phyloP scores from a whole-genome alignment of 2,797 vertebrate species.

The Psittacula derbiana region DNA sequence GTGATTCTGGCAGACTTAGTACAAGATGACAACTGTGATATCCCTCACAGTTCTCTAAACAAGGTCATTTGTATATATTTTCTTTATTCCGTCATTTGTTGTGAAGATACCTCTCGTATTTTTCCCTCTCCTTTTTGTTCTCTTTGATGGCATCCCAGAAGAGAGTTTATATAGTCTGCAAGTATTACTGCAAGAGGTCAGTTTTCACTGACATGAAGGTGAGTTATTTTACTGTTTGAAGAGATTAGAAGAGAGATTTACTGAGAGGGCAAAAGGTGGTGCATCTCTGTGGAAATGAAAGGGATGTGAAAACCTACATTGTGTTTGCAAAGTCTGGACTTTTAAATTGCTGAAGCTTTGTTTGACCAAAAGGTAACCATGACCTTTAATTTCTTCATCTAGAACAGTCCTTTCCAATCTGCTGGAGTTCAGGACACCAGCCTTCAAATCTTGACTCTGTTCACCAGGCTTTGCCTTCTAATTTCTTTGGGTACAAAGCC shows the following conservation, averaged over 20 bases:
- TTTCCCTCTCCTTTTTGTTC: background rate
- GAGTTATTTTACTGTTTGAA: background rate
- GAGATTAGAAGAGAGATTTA: constrained; percentile 22
- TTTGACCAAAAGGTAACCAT: background rate
- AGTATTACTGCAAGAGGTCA: background rate
- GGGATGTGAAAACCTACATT: background rate
- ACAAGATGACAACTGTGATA: background rate
- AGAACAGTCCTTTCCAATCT: constrained; percentile 26
- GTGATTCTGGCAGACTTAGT: background rate
- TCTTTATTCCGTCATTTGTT: background rate
- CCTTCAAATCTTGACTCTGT: background rate
- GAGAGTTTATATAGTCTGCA: background rate
- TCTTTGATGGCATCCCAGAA: constrained; percentile 30
- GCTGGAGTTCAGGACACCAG: constrained; percentile 12
- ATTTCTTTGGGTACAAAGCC: constrained; percentile 36
- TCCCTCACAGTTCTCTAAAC: constrained; percentile 2
- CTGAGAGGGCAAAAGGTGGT: background rate
- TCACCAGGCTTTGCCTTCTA: constrained; percentile 35
- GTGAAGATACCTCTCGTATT: background rate
- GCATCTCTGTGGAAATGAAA: background rate
- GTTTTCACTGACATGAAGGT: background rate
- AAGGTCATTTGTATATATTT: background rate
- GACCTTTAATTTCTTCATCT: constrained; percentile 30
- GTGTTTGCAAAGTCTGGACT: background rate
- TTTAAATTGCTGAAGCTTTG: constrained; percentile 3